A percentile compares a stretch with the other conserved stretches of the same genome.
Evolutionary conservation across 2,888 invertebrate species (phyloP).

Genomic region (Meteorus cinctellus): DNA sequence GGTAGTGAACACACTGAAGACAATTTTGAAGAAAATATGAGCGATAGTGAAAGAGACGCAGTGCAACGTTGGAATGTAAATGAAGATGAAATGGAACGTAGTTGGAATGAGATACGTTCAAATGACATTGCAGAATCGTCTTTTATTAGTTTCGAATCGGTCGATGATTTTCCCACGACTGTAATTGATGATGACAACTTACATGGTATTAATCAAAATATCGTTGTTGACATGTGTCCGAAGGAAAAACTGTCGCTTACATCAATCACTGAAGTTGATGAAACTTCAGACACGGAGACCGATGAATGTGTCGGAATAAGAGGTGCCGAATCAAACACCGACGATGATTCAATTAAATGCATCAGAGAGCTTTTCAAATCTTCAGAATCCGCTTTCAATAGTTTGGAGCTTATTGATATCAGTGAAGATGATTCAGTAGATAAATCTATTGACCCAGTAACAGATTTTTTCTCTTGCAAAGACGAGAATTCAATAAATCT

Average conservation of each 20-base stretch:
- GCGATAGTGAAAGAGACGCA: conserved; percentile 16
- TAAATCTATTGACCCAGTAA: conserved; percentile 19
- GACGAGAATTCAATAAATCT: conserved; percentile 41
- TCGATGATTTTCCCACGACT: conserved; percentile 9
- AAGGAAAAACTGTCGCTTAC: conserved; percentile 1
- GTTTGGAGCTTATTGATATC: neutral
- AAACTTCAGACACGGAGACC: conserved; percentile 25
- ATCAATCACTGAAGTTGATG: conserved; percentile 39
- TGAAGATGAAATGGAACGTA: conserved; percentile 34
- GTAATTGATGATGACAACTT: neutral
- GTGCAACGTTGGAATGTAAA: conserved; percentile 24
- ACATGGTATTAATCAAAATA: neutral
- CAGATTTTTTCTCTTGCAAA: conserved; percentile 51
- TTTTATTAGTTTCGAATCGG: conserved; percentile 11
- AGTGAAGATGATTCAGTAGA: conserved; percentile 12
- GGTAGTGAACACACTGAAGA: neutral
- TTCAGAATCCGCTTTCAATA: neutral
- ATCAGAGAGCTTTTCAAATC: neutral
- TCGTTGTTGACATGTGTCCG: neutral
- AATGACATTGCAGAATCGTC: conserved; percentile 12
- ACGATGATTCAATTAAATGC: neutral
- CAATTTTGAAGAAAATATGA: conserved; percentile 18
- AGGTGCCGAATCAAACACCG: neutral
- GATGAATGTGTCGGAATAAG: neutral
- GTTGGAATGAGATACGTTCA: conserved; percentile 37